A percentile compares a stretch with the other conserved stretches of the same genome.
Conservation (phyloP, 2,888 invertebrate species). For the Tenodera sinensis region DNA sequence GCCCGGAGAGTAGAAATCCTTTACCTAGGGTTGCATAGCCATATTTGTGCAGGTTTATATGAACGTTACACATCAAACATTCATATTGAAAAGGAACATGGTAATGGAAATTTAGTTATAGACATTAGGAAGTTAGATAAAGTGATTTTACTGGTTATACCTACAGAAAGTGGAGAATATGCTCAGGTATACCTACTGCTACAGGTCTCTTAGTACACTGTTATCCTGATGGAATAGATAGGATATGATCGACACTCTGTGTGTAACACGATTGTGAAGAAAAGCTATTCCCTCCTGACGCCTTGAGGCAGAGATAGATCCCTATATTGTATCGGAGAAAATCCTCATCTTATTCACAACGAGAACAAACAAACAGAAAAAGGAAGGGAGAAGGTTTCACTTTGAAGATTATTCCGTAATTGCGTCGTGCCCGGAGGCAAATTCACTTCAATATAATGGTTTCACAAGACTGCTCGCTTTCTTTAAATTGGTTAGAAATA, state of each 20-base stretch:
- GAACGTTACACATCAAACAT: no score
- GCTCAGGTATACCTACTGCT: no score
- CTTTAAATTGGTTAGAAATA: background rate
- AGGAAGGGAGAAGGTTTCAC: background rate
- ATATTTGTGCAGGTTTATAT: no score
- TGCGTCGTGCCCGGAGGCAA: background rate
- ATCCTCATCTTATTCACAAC: background rate
- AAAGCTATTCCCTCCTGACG: background rate
- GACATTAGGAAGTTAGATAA: no score
- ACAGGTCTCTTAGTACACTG: background rate
- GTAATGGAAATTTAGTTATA: no score
- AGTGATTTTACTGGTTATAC: no score
- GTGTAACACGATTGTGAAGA: slow-evolving; percentile 19
- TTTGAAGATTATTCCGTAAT: background rate
- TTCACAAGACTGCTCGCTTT: background rate
- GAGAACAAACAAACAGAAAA: background rate
- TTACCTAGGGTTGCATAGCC: no score
- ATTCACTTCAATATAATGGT: background rate
- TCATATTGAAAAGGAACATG: no score
- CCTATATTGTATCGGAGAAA: background rate
- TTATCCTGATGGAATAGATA: background rate
- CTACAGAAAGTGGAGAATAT: no score
- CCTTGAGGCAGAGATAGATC: background rate
- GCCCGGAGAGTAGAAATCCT: no score
- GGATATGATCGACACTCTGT: slow-evolving; percentile 8